Evolutionary conservation across 2,888 invertebrate genomes (phyloP).

Genomic region (Cosmopolites sordidus): DNA sequence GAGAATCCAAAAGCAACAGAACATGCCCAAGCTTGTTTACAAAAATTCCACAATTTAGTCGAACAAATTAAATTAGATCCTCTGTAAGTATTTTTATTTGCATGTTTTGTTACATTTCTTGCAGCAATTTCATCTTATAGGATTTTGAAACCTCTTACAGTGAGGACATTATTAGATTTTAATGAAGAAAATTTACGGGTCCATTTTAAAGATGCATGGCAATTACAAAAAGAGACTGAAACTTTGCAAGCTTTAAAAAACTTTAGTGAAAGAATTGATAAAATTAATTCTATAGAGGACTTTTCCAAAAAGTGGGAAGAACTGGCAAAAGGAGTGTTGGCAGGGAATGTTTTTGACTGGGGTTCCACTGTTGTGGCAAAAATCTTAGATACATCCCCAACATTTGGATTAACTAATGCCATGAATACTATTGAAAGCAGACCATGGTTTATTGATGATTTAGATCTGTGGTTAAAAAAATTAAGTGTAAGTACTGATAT

Average conservation of each 20-base stretch:
- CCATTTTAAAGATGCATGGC: constrained; percentile 87
- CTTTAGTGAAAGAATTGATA: constrained; percentile 62
- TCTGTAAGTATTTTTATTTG: constrained; percentile 58
- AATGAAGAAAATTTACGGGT: constrained; percentile 88
- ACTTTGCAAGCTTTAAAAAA: constrained; percentile 74
- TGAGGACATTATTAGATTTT: constrained; percentile 84
- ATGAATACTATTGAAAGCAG: constrained; percentile 76
- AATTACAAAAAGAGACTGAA: constrained; percentile 81
- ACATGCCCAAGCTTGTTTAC: constrained; percentile 76
- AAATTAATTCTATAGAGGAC: constrained; percentile 65
- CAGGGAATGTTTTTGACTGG: constrained; percentile 96
- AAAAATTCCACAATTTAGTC: constrained; percentile 76
- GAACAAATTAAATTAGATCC: constrained; percentile 73
- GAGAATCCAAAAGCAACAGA: constrained; percentile 70
- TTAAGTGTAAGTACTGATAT: constrained; percentile 59
- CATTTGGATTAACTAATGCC: constrained; percentile 80
- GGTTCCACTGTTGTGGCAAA: constrained; percentile 87
- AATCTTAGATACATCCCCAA: constrained; percentile 67
- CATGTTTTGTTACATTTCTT: background rate
- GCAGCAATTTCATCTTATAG: constrained; percentile 17
- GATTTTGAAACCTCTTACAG: constrained; percentile 70
- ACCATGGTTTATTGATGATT: constrained; percentile 87
- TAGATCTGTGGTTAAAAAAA: constrained; percentile 77
- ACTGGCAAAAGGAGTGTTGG: constrained; percentile 62
- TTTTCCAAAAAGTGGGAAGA: constrained; percentile 60